Evolutionary conservation across 2,888 invertebrate species (phyloP), one percentile per base, ranked within the genome.

Genomic region (Stenchaetothrips biformis): DNA sequence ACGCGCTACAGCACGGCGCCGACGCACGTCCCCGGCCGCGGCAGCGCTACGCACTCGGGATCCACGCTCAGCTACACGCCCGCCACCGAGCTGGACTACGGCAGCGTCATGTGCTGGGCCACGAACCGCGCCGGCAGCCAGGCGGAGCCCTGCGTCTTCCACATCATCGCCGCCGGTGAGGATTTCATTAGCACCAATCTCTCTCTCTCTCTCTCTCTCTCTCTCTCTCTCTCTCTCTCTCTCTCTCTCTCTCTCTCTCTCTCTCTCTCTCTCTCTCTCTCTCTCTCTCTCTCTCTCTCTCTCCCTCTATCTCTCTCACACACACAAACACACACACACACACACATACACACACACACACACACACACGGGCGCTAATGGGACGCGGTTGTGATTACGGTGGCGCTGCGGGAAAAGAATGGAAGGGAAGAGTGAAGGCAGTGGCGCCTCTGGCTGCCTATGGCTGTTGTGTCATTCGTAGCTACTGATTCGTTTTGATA

Each of bases 21-120:
- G 4, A 49, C 49, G 59, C 79, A 79, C 27, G 16, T 9, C 59
- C 49, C 79, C 2, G 25, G n/a, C 67, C 67, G 21, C 81, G 82
- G 83, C 84, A 9, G 82, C 83, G 16, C 83, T 13, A 53, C 25
- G 67, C 89, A 86, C 59, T 87, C 91, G 81, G 89, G 89, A 81
- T 94, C 92, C 79, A 92, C 92, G 9, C 89, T 95, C 79, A 92
- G 92, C 11, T 95, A 94, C 86, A 92, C 91, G 7, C 95, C 96
- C 16, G 90, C 91, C 78, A 89, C 90, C 7, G 94, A 94, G 85
- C 88, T 91, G 84, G 94, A 94, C 86, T 94, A 94, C 84, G 94
- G 94, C 6, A 91, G 92, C 0, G 88, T 94, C 18, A 89, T 92
- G 81, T 95, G 94, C 86, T 91, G 92, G 88, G 94, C 93, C 2